Conservation (phyloP, 2,797 vertebrate species). For the Anas bernieri region DNA sequence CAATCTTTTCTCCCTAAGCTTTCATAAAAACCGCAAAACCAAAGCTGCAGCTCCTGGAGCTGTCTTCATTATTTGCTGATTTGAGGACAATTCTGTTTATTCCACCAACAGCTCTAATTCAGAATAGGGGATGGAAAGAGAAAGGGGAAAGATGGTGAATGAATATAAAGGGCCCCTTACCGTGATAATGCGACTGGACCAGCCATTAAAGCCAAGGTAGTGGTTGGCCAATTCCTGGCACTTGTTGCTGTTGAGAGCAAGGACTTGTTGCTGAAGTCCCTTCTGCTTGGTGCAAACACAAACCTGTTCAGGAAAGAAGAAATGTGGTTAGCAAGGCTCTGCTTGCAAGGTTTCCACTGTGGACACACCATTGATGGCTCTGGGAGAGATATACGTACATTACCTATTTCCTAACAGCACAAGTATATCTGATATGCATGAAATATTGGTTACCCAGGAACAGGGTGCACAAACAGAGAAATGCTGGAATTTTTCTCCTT, state of each 20-base stretch:
- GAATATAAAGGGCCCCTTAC: conserved; percentile 66
- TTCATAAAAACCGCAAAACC: background rate
- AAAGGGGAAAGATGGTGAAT: background rate
- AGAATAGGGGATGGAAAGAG: background rate
- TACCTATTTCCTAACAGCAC: rapidly evolving
- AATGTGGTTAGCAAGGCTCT: background rate
- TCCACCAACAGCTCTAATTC: background rate
- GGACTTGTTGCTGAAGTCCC: conserved; percentile 44
- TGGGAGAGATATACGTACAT: rapidly evolving
- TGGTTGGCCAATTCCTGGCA: conserved; percentile 88
- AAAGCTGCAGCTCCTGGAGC: background rate
- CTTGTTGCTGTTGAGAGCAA: conserved; percentile 78
- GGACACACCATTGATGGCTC: background rate
- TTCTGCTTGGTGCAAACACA: conserved; percentile 79
- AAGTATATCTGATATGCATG: background rate
- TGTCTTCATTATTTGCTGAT: background rate
- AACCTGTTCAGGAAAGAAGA: conserved; percentile 76
- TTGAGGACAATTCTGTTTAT: background rate
- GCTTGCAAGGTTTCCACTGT: background rate
- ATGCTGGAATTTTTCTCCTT: background rate
- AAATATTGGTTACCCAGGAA: background rate
- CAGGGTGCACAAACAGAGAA: rapidly evolving
- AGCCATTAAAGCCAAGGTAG: conserved; percentile 87
- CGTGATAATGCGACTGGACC: conserved; percentile 84
- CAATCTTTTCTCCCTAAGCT: background rate